Conservation (phyloP, 2,888 invertebrate species). For the Xylota sylvarum region DNA sequence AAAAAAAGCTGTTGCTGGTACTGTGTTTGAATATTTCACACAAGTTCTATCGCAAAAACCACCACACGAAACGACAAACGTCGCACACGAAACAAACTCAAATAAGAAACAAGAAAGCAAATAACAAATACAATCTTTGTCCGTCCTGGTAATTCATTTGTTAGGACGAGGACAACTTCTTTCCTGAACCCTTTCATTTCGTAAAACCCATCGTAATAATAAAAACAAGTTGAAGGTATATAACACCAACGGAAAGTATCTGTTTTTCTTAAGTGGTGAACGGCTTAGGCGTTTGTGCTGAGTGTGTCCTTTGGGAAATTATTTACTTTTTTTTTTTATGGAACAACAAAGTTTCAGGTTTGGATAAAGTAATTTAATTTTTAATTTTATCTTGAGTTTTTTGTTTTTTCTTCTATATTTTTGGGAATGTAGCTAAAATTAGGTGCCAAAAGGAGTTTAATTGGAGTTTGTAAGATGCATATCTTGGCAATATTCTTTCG, state of each 20-base stretch:
- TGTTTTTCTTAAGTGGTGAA: conserved; percentile 43
- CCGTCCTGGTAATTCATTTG: conserved; percentile 51
- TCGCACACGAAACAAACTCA: conserved; percentile 30
- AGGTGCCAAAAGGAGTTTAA: conserved; percentile 49
- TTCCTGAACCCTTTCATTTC: conserved; percentile 48
- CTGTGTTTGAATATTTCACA: neutral
- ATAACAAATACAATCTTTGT: conserved; percentile 57
- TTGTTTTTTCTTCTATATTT: conserved; percentile 12
- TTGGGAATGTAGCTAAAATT: conserved; percentile 21
- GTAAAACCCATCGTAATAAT: conserved; percentile 51
- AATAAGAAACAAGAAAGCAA: conserved; percentile 55
- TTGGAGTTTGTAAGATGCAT: conserved; percentile 44
- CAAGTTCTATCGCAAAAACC: conserved; percentile 7
- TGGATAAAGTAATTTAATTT: conserved; percentile 54
- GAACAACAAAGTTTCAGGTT: conserved; percentile 39
- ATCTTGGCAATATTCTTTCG: neutral
- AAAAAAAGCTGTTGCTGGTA: conserved; percentile 27
- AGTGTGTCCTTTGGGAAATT: conserved; percentile 70
- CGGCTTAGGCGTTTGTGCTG: conserved; percentile 49
- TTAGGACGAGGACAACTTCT: conserved; percentile 50
- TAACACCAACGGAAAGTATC: conserved; percentile 13
- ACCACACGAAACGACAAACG: conserved; percentile 7
- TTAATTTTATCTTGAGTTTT: conserved; percentile 3
- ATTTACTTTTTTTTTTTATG: conserved; percentile 39
- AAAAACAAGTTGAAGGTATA: conserved; percentile 45